Evolutionary conservation across 2,797 vertebrate genomes (phyloP).

Genomic region (Cirrhinus molitorella): DNA sequence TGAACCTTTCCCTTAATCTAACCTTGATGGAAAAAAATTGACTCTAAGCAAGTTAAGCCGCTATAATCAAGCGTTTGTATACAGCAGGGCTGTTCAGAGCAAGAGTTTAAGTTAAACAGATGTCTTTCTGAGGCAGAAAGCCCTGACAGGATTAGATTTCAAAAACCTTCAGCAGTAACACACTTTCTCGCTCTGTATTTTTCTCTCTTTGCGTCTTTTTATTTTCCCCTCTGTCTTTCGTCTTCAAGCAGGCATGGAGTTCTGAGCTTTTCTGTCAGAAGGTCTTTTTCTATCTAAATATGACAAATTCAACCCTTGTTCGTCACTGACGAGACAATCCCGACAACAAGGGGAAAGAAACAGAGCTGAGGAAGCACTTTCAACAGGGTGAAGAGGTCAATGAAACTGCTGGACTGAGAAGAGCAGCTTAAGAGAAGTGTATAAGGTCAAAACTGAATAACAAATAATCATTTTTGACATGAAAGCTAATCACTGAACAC

Average conservation of each 20-base stretch:
- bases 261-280: constrained; percentile 24
- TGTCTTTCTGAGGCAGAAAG: constrained; percentile 36
- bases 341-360: constrained; percentile 10
- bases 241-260: constrained; percentile 12
- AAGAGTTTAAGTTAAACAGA: constrained; percentile 44
- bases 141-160: constrained; percentile 41
- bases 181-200: background rate
- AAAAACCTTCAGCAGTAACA: constrained; percentile 15
- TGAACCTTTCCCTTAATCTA: background rate
- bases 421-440: background rate
- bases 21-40: background rate
- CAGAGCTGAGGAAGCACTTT: constrained; percentile 32
- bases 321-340: constrained; percentile 18
- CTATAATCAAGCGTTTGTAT: constrained; percentile 29
- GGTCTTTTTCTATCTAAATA: constrained; percentile 28
- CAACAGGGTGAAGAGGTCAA: constrained; percentile 18
- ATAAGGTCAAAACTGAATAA: background rate
- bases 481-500: background rate
- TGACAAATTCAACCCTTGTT: constrained; percentile 42
- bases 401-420: constrained; percentile 1
- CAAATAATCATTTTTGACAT: background rate
- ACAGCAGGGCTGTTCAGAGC: constrained; percentile 34
- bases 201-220: background rate
- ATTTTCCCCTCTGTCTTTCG: background rate
- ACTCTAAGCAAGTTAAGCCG: constrained; percentile 21